Base-by-base conservation (phyloP, 2,888 invertebrate species). In the Aphidoletes aphidimyza region DNA sequence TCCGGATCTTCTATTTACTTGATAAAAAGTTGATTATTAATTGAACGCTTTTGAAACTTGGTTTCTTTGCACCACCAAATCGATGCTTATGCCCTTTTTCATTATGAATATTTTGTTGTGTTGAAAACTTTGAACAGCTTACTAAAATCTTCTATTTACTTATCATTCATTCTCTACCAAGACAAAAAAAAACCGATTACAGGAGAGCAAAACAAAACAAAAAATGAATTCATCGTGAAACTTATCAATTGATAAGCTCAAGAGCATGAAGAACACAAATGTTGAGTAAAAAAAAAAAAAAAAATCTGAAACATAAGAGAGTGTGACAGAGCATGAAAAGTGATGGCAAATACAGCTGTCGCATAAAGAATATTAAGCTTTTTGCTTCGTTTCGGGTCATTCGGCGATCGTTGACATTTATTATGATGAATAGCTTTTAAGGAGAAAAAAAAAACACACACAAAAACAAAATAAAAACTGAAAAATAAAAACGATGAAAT, bases 331-430 rank as follows among this genome's bases (percentile, higher is more conserved):
- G 54, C 9, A 22, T 54, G 54, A 22, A n/a, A n/a, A n/a, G n/a
- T n/a, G n/a, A n/a, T n/a, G n/a, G n/a, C n/a, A n/a, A n/a, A n/a
- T n/a, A n/a, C n/a, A n/a, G n/a, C n/a, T n/a, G n/a, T n/a, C n/a
- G n/a, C n/a, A n/a, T n/a, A n/a, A n/a, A n/a, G n/a, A n/a, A n/a
- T n/a, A 8, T 22, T 54, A 22, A 54, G 9, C 30, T 69, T 30
- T 69, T 69, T 14, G 26, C 30, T 69, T 69, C 69, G 6, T 47
- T 47, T 47, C 9, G 69, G 30, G 34, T 69, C 69, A 69, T 34
- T 30, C 2, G n/a, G 69, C 69, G 34, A 69, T 69, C 69, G 69
- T 69, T 30, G 69, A 69, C 34, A 54, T 69, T 34, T 34, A 30
- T 69, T 69, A 2, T 30, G 30, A 26, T 69, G 69, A 69, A 69